Conservation (phyloP, 2,113 vertebrate genomes). For the Trematocara macrostoma region DNA sequence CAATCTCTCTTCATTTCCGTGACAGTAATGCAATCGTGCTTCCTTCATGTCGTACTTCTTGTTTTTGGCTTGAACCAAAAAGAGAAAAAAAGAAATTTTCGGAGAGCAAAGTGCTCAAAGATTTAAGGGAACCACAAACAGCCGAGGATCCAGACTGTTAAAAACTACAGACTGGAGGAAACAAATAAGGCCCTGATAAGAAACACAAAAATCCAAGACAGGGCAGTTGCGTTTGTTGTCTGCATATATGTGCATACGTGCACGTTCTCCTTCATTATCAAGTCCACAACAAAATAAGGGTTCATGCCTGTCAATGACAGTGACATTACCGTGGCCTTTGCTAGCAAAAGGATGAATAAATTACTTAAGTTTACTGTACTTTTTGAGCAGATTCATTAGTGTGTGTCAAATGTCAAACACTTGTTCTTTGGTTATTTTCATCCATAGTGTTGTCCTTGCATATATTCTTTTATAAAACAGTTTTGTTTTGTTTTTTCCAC, state of each 20-base stretch:
- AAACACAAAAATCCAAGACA: conserved; percentile 39
- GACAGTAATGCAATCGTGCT: conserved; percentile 23
- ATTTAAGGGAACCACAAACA: conserved; percentile 29
- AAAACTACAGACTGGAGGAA: conserved; percentile 30
- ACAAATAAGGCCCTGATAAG: conserved; percentile 48
- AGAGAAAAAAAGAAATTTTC: neutral
- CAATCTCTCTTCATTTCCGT: conserved; percentile 42
- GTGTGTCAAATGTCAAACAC: conserved; percentile 63
- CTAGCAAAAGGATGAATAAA: conserved; percentile 44
- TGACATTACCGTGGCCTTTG: conserved; percentile 50
- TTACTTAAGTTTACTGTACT: conserved; percentile 29
- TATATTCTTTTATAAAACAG: conserved; percentile 56
- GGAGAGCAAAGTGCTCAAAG: conserved; percentile 19
- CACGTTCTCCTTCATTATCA: conserved; percentile 29
- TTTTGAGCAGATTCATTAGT: conserved; percentile 35
- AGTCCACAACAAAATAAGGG: conserved; percentile 24
- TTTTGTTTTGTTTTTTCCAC: conserved; percentile 8
- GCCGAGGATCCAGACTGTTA: neutral
- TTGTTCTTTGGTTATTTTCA: conserved; percentile 79
- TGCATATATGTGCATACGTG: neutral
- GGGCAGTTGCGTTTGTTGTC: conserved; percentile 24
- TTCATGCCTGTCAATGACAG: conserved; percentile 33
- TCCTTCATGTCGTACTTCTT: conserved; percentile 35
- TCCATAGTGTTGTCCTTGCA: conserved; percentile 68
- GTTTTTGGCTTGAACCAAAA: conserved; percentile 47